Base-by-base conservation (phyloP, 1,140 invertebrate genomes). In the Drosophila prosaltans region DNA sequence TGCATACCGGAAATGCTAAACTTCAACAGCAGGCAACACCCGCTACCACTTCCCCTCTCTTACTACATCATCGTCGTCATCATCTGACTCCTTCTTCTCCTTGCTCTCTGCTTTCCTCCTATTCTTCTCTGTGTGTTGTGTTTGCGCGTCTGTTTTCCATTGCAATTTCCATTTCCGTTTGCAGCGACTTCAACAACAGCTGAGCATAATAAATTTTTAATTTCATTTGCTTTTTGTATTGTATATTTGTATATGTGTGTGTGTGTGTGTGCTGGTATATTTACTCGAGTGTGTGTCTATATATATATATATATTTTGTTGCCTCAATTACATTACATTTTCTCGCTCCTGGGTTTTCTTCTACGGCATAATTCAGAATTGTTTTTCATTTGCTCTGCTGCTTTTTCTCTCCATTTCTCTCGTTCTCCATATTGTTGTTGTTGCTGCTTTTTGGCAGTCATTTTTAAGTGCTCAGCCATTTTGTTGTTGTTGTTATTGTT, bases 1-100 rank as follows among this genome's bases (percentile, higher is more conserved):
- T 89, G 78, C 84, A 81, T 89, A 85, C 84, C 84, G 84, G 84
- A 89, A 89, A 89, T 89, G 84, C 84, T 84, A 90, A 89, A 81
- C 81, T 90, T 84, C 71, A 83, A 64, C 80, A 73, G 57, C 80
- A 82, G 69, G 65, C 61, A 63, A 63, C 65, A 62, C 82, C 71
- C 32, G 6, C 32, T 16, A 5, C 4, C 6, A 36, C 32, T 36
- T 77, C 45, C 36, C 21, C 16, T 51, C 51, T 16, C 57, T 66
- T 36, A 54, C 41, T 30, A 2, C 16, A 30, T 36, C 32, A 36
- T 36, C 32, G 6, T 36, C 32, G 61, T 39, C 72, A 51, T 66
- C 26, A 59, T 32, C 39, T 58, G 57, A 36, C 6, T 36, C 6
- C 4, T 36, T 36, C 32, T 36, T 51, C 51, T 28, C 48, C 41